Evolutionary conservation across 2,888 invertebrate genomes (phyloP), one percentile per base, ranked within the genome.

Genomic region (Coleophora deauratella): DNA sequence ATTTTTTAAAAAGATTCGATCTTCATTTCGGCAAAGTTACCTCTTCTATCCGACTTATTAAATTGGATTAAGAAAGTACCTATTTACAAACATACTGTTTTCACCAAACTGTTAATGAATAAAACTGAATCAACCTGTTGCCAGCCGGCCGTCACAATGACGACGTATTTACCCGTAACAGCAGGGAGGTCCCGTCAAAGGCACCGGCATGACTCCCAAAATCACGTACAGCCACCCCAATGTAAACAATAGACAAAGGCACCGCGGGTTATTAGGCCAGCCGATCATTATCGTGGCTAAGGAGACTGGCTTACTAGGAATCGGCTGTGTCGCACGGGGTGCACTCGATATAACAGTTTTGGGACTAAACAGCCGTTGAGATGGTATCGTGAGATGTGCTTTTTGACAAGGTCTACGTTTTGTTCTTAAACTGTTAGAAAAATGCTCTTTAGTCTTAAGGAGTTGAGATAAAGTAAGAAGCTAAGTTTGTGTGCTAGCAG

Each of bases 241-340:
- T 79, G 82, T 81, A 85, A 81, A 82, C 85, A 85, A 85, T 85
- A 67, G 84, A 76, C 82, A 84, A 85, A 85, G 75, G 62, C 49
- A 57, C 81, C 84, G 78, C 57, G 41, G 54, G 66, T 69, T 78
- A 77, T 78, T 79, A 81, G 72, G 64, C 65, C 60, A 62, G 52
- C 56, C 61, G 78, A 77, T 76, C 57, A 65, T 58, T 63, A 80
- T 80, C 76, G 38, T 38, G 15, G 14, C 32, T 11, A 6, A 21
- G 21, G 21, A 21, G 21, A 35, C 11, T 27, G 31, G 1, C 43
- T 42, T 65, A 66, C 65, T 54, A 43, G 56, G 65, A 68, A 70
- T 35, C 30, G 35, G 34, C 41, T 27, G 36, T 38, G 32, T 38
- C 39, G 38, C 51, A 50, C 53, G 46, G 60, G 63, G 65, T 61